These are phyloP conservation scores for Lepus europaeus DNA, from an alignment of 2,113 vertebrate genomes.

Conservation along the genomic window DNA sequence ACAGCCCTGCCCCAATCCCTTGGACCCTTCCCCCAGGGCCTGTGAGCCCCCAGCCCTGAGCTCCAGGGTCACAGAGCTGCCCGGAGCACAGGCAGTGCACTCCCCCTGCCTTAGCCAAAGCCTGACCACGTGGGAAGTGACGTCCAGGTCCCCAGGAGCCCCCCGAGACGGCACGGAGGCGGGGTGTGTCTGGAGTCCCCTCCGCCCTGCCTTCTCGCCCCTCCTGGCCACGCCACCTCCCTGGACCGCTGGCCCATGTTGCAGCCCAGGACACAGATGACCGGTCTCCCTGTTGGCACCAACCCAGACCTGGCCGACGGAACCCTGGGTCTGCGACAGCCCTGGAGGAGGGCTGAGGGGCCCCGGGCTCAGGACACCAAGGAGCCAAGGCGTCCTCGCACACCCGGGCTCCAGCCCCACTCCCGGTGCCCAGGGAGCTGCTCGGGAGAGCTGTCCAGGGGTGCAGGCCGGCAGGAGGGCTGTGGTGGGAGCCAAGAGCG, in stretches of 20 bases:
- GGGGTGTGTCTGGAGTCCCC: background rate
- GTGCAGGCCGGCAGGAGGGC: too few species aligned
- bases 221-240: rapidly evolving
- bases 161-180: rapidly evolving
- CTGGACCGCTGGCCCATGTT: too few species aligned
- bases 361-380: background rate
- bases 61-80: rapidly evolving
- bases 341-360: background rate
- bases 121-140: background rate
- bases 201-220: background rate
- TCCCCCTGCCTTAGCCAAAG: background rate
- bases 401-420: background rate
- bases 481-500: too few species aligned
- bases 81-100: background rate
- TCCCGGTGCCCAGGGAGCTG: too few species aligned
- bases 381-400: background rate
- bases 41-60: background rate
- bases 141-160: background rate
- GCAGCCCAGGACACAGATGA: rapidly evolving
- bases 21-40: too few species aligned
- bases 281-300: rapidly evolving
- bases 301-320: background rate
- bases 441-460: too few species aligned
- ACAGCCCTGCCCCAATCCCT: rapidly evolving
- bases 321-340: rapidly evolving